These are phyloP conservation scores for Pegoplata infirma DNA, from an alignment of 2,888 invertebrate genomes.

Conservation along the genomic window DNA sequence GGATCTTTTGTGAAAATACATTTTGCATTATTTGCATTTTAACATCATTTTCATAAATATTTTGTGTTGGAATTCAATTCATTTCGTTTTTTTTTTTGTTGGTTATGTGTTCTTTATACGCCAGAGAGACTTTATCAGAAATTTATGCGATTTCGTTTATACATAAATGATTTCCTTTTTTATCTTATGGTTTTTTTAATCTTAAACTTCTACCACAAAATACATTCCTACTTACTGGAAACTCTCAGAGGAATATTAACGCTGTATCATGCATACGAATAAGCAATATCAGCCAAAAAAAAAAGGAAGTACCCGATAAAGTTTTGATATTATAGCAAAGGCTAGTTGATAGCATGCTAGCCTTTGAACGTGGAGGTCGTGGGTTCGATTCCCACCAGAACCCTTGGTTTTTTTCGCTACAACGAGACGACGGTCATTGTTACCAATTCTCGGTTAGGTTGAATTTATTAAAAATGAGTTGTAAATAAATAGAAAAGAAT, in stretches of 20 bases:
- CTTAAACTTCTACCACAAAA: background rate
- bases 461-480: too few relatives aligned
- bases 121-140: conserved; percentile 32
- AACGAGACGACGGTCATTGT: too few relatives aligned
- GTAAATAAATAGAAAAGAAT: too few relatives aligned
- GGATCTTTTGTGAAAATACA: background rate
- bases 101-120: conserved; percentile 3
- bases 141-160: conserved; percentile 48
- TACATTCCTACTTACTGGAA: background rate
- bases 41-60: conserved; percentile 1
- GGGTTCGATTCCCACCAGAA: too few relatives aligned
- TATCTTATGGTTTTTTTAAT: background rate
- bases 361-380: too few relatives aligned
- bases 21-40: conserved; percentile 24
- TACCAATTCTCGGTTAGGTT: too few relatives aligned
- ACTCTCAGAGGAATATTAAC: conserved; percentile 23
- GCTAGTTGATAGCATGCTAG: too few relatives aligned
- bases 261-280: conserved; percentile 38
- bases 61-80: background rate
- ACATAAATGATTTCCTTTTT: conserved; percentile 5
- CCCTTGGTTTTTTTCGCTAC: too few relatives aligned
- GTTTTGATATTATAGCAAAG: too few relatives aligned
- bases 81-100: too few relatives aligned
- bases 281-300: background rate
- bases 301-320: background rate